These are phyloP conservation scores for Apteryx owenii DNA, from an alignment of 2,113 vertebrate species.

Conservation along the genomic window DNA sequence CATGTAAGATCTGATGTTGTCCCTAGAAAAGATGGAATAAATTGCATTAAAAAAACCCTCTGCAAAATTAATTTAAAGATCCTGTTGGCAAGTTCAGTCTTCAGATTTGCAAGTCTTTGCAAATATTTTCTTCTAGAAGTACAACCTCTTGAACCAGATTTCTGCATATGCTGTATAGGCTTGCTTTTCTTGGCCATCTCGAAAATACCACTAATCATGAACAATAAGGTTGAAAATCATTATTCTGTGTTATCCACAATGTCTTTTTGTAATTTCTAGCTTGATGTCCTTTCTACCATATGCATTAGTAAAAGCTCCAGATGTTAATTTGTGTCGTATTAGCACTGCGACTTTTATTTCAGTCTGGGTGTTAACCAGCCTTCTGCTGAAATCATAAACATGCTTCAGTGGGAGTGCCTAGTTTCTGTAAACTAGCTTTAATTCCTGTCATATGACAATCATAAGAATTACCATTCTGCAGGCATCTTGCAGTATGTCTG, in stretches of 20 bases:
- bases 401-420: neutral
- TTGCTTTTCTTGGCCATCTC: neutral
- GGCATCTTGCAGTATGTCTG: neutral
- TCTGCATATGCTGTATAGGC: neutral
- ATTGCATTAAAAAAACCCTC: neutral
- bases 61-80: neutral
- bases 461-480: slow-evolving; percentile 11
- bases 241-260: neutral
- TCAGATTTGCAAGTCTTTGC: neutral
- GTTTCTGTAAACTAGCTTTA: slow-evolving; percentile 9
- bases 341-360: neutral
- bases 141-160: neutral
- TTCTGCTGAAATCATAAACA: neutral
- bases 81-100: neutral
- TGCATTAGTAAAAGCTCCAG: neutral
- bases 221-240: neutral
- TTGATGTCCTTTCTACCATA: neutral
- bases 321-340: neutral
- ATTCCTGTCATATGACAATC: neutral
- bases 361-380: neutral
- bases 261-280: neutral
- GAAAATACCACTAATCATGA: neutral
- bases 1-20: neutral
- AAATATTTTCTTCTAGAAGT: neutral
- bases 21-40: slow-evolving; percentile 41